Evolutionary conservation across 2,888 invertebrate species (phyloP).

Genomic region (Lordiphosa fenestrarum): DNA sequence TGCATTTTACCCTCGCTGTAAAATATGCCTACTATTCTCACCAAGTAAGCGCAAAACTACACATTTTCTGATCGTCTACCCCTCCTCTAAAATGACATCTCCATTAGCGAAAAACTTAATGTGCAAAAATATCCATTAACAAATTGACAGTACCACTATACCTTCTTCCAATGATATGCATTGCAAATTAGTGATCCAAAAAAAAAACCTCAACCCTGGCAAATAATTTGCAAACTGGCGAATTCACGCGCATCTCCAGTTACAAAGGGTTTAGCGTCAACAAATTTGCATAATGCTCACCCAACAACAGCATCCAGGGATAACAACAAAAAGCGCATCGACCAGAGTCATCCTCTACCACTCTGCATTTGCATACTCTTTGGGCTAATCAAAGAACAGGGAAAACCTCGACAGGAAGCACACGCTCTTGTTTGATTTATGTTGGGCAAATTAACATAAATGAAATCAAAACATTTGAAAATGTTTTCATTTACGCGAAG

Average conservation of each 20-base stretch:
- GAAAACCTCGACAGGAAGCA: conserved; percentile 76
- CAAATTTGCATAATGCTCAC: conserved; percentile 68
- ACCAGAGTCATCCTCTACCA: conserved; percentile 24
- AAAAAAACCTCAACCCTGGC: conserved; percentile 13
- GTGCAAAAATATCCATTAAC: conserved; percentile 12
- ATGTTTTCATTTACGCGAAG: conserved; percentile 61
- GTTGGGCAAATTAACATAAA: conserved; percentile 74
- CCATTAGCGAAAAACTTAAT: conserved; percentile 1
- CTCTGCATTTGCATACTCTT: conserved; percentile 44
- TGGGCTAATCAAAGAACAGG: conserved; percentile 46
- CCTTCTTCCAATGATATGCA: conserved; percentile 9
- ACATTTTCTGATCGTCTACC: too few relatives aligned
- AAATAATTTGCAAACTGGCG: conserved; percentile 1
- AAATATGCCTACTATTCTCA: too few relatives aligned
- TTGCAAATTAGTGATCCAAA: conserved; percentile 18
- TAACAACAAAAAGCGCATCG: conserved; percentile 47
- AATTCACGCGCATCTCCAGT: conserved; percentile 74
- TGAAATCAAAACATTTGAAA: conserved; percentile 75
- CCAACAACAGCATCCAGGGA: conserved; percentile 40
- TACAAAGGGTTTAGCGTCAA: conserved; percentile 54
- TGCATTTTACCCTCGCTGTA: not conserved
- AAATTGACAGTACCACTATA: conserved; percentile 6
- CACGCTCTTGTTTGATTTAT: conserved; percentile 76
- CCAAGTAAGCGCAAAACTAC: too few relatives aligned
- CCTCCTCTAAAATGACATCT: too few relatives aligned